Evolutionary conservation across 2,888 invertebrate species (phyloP).

Genomic region (Autographa pulchrina): DNA sequence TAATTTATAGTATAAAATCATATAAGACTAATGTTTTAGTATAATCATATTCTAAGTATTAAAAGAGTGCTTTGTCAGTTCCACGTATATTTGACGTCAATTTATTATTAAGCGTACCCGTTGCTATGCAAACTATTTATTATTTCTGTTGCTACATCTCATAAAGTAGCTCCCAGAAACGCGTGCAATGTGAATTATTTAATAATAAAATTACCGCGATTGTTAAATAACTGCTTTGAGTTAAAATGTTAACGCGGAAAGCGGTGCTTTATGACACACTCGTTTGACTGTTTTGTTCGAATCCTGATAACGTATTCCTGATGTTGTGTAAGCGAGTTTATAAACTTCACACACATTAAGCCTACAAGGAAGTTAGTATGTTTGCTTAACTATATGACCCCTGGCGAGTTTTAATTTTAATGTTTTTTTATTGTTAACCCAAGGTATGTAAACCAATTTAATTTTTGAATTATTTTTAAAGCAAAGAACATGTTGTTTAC

Average conservation of each 20-base stretch:
- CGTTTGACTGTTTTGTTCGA: not conserved
- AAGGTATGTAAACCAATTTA: too few relatives aligned
- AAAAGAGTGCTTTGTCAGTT: not conserved
- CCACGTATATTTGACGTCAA: not conserved
- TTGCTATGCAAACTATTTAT: not conserved
- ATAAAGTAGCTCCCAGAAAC: not conserved
- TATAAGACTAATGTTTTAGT: not conserved
- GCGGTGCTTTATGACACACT: not conserved
- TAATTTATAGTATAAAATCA: too few relatives aligned
- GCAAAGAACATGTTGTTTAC: too few relatives aligned
- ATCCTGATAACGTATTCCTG: not conserved
- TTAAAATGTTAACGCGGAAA: not conserved
- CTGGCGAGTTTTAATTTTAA: too few relatives aligned
- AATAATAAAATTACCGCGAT: not conserved
- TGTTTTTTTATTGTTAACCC: too few relatives aligned
- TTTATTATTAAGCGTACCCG: not conserved
- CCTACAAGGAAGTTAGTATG: too few relatives aligned
- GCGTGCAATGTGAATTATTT: not conserved
- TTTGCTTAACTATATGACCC: too few relatives aligned
- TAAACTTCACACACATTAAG: not conserved
- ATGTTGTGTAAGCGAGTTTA: not conserved
- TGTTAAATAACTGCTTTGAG: not conserved
- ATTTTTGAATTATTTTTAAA: too few relatives aligned
- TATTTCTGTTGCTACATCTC: not conserved
- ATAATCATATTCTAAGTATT: not conserved